These are phyloP conservation scores for Natator depressus DNA, from an alignment of 2,113 vertebrate species.

Conservation along the genomic window DNA sequence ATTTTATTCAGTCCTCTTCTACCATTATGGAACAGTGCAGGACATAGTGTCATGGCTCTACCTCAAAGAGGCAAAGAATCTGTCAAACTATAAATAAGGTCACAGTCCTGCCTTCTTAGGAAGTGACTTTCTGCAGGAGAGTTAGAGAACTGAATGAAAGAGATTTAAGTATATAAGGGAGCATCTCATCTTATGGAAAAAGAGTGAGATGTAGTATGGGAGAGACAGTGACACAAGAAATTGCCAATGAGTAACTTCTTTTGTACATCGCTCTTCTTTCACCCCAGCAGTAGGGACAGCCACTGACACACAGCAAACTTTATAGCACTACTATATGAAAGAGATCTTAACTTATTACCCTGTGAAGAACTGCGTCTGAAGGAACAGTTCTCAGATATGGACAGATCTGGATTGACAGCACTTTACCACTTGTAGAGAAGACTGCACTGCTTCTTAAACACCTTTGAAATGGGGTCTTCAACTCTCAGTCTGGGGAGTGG, in stretches of 20 bases:
- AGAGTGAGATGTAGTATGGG: background rate
- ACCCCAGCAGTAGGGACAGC: background rate
- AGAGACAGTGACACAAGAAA: background rate
- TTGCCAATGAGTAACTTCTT: rapidly evolving
- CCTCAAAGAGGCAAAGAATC: background rate
- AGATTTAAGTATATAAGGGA: background rate
- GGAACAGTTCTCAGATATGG: background rate
- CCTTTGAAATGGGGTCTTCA: background rate
- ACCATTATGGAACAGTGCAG: background rate
- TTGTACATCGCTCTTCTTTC: background rate
- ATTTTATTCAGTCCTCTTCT: background rate
- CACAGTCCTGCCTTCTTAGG: background rate
- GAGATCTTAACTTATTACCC: background rate
- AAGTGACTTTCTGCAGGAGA: background rate
- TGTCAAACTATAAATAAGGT: background rate
- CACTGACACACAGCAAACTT: background rate
- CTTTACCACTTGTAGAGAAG: background rate
- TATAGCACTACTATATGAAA: background rate
- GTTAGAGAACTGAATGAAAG: background rate
- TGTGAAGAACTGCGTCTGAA: background rate
- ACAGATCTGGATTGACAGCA: background rate
- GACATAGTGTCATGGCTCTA: background rate
- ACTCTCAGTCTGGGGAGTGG: background rate
- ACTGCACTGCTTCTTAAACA: background rate
- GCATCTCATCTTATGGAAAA: background rate